These are phyloP conservation scores for Tyrophagus putrescentiae DNA, from an alignment of 1,140 invertebrate species.

Conservation along the genomic window DNA sequence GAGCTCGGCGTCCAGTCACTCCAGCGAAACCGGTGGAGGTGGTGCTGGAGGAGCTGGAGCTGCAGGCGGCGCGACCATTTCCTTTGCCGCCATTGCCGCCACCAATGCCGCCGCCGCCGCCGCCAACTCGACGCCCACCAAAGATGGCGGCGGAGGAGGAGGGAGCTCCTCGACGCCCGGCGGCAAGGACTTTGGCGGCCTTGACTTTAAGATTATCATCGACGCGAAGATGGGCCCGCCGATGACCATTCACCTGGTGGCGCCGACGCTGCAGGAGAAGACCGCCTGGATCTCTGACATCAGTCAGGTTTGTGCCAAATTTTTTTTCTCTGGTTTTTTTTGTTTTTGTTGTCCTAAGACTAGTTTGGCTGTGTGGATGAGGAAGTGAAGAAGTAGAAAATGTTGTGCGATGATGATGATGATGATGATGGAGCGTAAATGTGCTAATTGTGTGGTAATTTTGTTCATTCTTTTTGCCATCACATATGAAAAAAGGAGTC, in stretches of 20 bases:
- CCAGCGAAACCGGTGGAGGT: conserved; percentile 37
- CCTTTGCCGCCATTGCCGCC: conserved; percentile 21
- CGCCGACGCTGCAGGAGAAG: conserved; percentile 70
- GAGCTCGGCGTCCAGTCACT: conserved; percentile 43
- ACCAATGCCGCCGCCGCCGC: conserved; percentile 30
- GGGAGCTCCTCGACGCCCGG: conserved; percentile 24
- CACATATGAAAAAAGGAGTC: too few relatives aligned
- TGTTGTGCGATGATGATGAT: too few relatives aligned
- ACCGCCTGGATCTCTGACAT: conserved; percentile 88
- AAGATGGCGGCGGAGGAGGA: conserved; percentile 32
- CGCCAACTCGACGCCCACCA: conserved; percentile 23
- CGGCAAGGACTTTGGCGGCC: conserved; percentile 47
- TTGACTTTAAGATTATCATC: conserved; percentile 73
- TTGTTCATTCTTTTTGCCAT: too few relatives aligned
- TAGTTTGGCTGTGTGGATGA: too few relatives aligned
- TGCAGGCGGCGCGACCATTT: conserved; percentile 36
- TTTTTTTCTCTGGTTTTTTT: too few relatives aligned
- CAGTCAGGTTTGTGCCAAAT: conserved; percentile 44
- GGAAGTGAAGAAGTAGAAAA: too few relatives aligned
- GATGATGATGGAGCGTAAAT: too few relatives aligned
- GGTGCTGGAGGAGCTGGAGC: neutral
- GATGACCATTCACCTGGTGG: conserved; percentile 56
- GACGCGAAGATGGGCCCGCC: conserved; percentile 46
- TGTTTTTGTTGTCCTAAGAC: too few relatives aligned
- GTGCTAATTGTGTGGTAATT: too few relatives aligned